Evolutionary conservation across 1,140 invertebrate genomes (phyloP), one percentile per base, ranked within the genome.

Genomic region (Mamestra configurata): DNA sequence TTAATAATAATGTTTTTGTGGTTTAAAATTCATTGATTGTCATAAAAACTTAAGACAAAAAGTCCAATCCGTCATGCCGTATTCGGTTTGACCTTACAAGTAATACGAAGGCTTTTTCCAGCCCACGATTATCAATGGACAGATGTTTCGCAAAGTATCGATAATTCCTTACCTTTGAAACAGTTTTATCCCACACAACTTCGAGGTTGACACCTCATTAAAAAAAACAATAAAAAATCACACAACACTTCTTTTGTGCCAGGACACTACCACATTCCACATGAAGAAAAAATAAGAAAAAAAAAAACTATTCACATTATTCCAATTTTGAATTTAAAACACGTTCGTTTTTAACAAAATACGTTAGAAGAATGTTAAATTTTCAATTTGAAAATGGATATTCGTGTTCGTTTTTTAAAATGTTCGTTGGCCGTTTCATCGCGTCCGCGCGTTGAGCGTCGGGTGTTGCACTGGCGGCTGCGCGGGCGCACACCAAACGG

Each of bases 301-400:
- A 84, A 85, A 77, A 86, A 88, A 88, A 85, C 85, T 84, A 81
- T 87, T 90, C 88, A 91, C 91, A 93, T 93, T 88, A 89, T 93
- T 89, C 83, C 84, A 86, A 80, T 87, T 75, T 57, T 43, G 53
- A 85, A 81, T 86, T 86, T 75, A 57, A 27, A 71, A 82, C 55
- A 79, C 76, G 83, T 59, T 55, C 80, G 82, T 70, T 55, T 75
- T 24, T 64, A 61, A 64, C 66, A 72, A 20, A 70, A 49, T 27
- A 70, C 66, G 40, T 70, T 70, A 70, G 66, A 70, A 70, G 66
- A 76, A 61, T 76, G 73, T 64, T 61, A 31, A 64, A 64, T 59
- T 83, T 82, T 81, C 55, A 73, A 53, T 81, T 81, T 81, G 75
- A 51, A 82, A 82, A 78, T 84, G 82, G 77, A 85, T 13, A 49